These are phyloP conservation scores for Dione vanillae DNA, from an alignment of 2,888 invertebrate genomes.

Conservation along the genomic window DNA sequence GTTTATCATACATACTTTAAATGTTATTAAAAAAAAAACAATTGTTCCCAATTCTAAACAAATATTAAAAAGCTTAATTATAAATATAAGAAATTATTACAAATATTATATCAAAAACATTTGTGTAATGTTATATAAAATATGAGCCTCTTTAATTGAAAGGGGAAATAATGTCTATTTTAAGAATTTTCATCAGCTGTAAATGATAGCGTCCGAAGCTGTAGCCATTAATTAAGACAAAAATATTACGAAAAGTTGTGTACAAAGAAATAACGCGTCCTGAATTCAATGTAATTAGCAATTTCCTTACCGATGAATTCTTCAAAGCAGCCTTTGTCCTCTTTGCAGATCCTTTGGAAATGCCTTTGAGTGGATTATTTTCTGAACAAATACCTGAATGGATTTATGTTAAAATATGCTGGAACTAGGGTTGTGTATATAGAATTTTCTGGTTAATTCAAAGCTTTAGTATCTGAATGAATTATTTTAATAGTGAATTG, in stretches of 20 bases:
- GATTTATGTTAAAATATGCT: conserved; percentile 9
- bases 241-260: conserved; percentile 17
- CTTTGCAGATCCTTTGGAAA: conserved; percentile 11
- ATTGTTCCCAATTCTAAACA: too few species aligned
- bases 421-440: neutral
- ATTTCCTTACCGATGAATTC: conserved; percentile 8
- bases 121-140: neutral
- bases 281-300: conserved; percentile 18
- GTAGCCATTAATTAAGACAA: conserved; percentile 13
- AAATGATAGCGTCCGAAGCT: conserved; percentile 18
- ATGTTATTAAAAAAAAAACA: too few species aligned
- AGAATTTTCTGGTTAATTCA: neutral
- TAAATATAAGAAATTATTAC: too few species aligned
- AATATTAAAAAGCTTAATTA: too few species aligned
- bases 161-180: neutral
- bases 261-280: conserved; percentile 17
- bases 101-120: too few species aligned
- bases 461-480: neutral
- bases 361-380: conserved; percentile 15
- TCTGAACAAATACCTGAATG: conserved; percentile 2
- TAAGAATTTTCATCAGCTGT: neutral
- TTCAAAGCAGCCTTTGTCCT: neutral
- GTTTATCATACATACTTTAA: too few species aligned
- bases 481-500: too few species aligned
- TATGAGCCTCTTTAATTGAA: neutral